phyloP scores from a whole-genome alignment of 2,113 vertebrate genomes.

The Origma solitaria region DNA sequence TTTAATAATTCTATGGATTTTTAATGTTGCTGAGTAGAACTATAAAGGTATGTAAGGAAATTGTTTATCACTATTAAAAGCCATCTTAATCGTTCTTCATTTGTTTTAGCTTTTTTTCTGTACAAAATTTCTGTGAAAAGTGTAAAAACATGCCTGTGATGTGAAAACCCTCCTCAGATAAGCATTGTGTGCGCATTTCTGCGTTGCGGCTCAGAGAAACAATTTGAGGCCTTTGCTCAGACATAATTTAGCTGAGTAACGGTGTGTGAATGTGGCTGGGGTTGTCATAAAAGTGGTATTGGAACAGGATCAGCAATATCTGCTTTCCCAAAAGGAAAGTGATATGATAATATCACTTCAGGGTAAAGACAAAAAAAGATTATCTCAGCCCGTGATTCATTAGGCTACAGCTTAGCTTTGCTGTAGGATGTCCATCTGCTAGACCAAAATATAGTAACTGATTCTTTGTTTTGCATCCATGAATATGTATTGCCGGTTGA shows the following conservation, averaged over 20 bases:
- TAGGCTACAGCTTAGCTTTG: background rate
- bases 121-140: background rate
- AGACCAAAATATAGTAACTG: background rate
- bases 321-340: background rate
- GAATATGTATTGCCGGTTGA: background rate
- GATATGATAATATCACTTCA: background rate
- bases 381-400: background rate
- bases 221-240: background rate
- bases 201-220: background rate
- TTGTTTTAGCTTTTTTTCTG: background rate
- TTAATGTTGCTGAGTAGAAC: background rate
- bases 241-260: background rate
- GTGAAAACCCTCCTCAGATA: background rate
- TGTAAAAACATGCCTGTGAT: background rate
- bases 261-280: background rate
- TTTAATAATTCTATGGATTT: background rate
- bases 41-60: background rate
- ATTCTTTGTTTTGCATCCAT: background rate
- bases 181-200: background rate
- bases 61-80: background rate
- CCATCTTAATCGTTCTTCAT: background rate
- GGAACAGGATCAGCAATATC: background rate
- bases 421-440: background rate
- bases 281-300: background rate
- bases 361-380: background rate